Conservation (phyloP, 1,140 invertebrate genomes). For the Myzus persicae region DNA sequence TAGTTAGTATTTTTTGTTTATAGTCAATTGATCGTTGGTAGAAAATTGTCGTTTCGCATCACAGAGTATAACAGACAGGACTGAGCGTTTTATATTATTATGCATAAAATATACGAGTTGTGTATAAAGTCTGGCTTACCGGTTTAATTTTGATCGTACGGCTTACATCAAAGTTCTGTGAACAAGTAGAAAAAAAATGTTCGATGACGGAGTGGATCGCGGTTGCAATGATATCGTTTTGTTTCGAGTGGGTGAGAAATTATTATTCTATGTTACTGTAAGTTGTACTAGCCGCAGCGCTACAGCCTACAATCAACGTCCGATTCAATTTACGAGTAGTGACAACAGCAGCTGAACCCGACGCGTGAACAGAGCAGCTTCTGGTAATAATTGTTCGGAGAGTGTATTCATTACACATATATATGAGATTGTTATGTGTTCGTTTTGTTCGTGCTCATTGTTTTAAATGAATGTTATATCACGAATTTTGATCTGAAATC, state of each 20-base stretch:
- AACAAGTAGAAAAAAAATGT: neutral
- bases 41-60: neutral
- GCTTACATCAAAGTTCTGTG: constrained; percentile 33
- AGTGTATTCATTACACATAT: neutral
- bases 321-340: neutral
- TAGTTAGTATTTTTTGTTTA: neutral
- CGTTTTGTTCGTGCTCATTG: neutral
- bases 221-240: neutral
- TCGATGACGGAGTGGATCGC: neutral
- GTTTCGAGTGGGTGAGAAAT: neutral
- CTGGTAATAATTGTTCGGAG: no score
- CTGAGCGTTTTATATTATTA: neutral
- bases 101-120: neutral
- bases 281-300: neutral
- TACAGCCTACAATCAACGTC: neutral
- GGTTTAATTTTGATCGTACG: constrained; percentile 32
- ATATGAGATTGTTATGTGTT: no score
- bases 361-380: neutral
- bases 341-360: neutral
- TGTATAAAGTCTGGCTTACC: constrained; percentile 15
- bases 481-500: neutral
- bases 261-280: neutral
- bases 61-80: neutral
- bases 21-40: neutral
- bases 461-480: neutral